These are phyloP conservation scores for Pocillopora damicornis DNA, from an alignment of 64 coral and sea anemone genomes.

Conservation along the genomic window DNA sequence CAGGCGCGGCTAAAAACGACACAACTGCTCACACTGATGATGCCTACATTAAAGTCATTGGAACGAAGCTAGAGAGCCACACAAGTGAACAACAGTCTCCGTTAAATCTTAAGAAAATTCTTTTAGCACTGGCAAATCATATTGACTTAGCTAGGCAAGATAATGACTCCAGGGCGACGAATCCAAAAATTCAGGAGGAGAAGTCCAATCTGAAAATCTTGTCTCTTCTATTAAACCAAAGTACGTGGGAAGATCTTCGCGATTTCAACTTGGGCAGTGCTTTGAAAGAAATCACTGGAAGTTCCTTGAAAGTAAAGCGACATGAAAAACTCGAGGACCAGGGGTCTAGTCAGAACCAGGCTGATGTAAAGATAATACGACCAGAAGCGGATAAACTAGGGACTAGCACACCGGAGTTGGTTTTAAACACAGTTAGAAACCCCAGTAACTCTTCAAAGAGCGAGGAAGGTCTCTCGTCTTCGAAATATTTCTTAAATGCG, in stretches of 20 bases:
- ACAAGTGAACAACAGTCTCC: neutral
- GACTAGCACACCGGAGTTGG: neutral
- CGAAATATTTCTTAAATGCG: neutral
- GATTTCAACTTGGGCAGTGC: conserved; percentile 13
- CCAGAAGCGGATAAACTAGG: neutral
- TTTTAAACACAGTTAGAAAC: neutral
- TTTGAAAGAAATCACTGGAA: conserved; percentile 14
- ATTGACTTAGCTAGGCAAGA: neutral
- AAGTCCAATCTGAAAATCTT: neutral
- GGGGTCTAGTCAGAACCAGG: neutral
- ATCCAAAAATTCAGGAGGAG: neutral
- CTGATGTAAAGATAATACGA: neutral
- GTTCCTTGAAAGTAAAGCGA: conserved; percentile 6
- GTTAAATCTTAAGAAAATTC: conserved; percentile 6
- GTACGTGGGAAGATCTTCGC: neutral
- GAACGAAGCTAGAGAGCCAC: neutral
- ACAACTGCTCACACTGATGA: neutral
- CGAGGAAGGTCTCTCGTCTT: neutral
- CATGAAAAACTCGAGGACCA: neutral
- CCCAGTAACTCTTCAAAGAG: neutral
- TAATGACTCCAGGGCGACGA: neutral
- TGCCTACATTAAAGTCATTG: neutral
- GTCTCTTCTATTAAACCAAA: conserved; percentile 10
- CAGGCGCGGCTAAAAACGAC: neutral
- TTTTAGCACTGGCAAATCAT: conserved; percentile 10